Percentiles rank a stretch among this genome's conserved stretches.
phyloP scores from a whole-genome alignment of 2,797 vertebrate genomes.

The Jordanella pulchra region DNA sequence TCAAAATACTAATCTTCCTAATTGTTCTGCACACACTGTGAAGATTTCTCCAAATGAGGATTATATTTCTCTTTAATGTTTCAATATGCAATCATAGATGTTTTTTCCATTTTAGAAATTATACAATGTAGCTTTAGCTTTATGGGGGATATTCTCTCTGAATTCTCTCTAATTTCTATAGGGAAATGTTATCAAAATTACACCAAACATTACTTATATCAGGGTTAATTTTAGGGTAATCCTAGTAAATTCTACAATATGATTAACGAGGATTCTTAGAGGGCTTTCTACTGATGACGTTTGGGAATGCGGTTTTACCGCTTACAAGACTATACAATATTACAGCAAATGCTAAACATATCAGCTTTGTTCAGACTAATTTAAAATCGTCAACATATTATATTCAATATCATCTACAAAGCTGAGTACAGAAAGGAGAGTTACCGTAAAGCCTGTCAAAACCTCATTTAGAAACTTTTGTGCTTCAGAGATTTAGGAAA shows the following conservation, averaged over 20 bases:
- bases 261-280: too few species aligned
- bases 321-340: background rate
- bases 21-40: too few species aligned
- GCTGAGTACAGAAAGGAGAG: constrained; percentile 2
- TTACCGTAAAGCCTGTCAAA: constrained; percentile 30
- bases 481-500: constrained; percentile 30
- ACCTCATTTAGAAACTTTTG: constrained; percentile 29
- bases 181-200: background rate
- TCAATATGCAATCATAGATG: background rate
- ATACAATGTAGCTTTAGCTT: background rate
- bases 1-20: too few species aligned
- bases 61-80: background rate
- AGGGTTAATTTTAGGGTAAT: too few species aligned
- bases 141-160: background rate
- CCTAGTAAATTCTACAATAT: background rate
- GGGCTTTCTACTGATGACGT: background rate
- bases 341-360: background rate
- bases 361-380: background rate
- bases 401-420: constrained; percentile 3
- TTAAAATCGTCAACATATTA: background rate
- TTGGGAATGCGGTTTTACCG: background rate
- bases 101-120: background rate
- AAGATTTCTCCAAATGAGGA: background rate
- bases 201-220: too few species aligned
- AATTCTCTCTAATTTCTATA: background rate